Evolutionary conservation across 1,140 invertebrate species (phyloP).

Genomic region (Euwallacea fornicatus): DNA sequence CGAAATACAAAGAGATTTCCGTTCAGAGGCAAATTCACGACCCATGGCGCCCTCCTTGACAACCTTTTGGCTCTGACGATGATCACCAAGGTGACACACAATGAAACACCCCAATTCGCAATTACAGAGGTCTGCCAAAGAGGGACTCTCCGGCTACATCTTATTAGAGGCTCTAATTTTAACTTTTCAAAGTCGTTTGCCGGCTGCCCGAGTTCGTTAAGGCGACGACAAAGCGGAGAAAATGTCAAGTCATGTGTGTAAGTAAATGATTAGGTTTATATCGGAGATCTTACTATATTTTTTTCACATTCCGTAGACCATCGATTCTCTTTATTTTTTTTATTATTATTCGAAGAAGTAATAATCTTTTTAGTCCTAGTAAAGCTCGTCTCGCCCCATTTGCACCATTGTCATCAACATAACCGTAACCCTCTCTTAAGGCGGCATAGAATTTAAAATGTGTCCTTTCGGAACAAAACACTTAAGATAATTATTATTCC

Average conservation of each 20-base stretch:
- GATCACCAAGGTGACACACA: constrained; percentile 43
- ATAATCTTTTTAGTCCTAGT: neutral
- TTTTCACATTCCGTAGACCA: no score
- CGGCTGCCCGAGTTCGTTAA: constrained; percentile 22
- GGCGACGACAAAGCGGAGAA: neutral
- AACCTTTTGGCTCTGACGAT: constrained; percentile 39
- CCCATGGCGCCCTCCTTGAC: constrained; percentile 32
- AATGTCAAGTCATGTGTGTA: constrained; percentile 2
- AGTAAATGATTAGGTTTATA: neutral
- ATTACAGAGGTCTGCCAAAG: constrained; percentile 30
- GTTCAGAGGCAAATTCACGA: constrained; percentile 35
- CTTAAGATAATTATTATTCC: constrained; percentile 27
- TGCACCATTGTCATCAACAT: constrained; percentile 3
- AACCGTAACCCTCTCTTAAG: constrained; percentile 15
- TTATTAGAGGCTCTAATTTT: constrained; percentile 36
- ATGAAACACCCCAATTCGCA: constrained; percentile 37
- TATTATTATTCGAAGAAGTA: no score
- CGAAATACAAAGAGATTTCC: constrained; percentile 22
- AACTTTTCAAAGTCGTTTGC: constrained; percentile 25
- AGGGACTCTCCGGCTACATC: constrained; percentile 28
- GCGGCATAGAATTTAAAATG: constrained; percentile 23
- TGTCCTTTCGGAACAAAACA: constrained; percentile 19
- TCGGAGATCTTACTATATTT: neutral
- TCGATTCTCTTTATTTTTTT: no score
- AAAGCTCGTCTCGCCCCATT: neutral